Conservation (phyloP, 2,113 vertebrate species). For the Pterocles gutturalis region DNA sequence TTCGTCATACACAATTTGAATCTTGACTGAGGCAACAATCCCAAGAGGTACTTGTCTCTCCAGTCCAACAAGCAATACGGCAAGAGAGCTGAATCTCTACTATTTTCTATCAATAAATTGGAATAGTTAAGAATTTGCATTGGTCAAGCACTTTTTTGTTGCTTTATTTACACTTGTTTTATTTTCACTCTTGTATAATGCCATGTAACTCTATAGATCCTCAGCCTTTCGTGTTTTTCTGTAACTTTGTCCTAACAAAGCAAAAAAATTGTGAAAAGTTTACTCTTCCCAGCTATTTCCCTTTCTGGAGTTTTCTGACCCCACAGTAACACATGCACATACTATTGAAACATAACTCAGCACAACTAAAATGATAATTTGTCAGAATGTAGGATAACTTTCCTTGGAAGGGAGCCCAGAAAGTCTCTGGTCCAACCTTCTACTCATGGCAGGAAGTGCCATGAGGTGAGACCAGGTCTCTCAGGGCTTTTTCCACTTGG, state of each 20-base stretch:
- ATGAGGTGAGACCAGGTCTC: background rate
- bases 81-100: background rate
- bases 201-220: background rate
- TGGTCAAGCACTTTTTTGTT: background rate
- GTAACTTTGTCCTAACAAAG: background rate
- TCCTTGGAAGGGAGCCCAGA: background rate
- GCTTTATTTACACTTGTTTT: background rate
- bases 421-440: background rate
- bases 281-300: background rate
- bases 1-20: background rate
- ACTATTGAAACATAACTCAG: background rate
- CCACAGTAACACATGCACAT: background rate
- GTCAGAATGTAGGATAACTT: background rate
- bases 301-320: background rate
- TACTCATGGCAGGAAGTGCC: background rate
- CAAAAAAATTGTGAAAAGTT: background rate
- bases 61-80: background rate
- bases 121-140: background rate
- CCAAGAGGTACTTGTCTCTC: background rate
- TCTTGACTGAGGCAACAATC: background rate
- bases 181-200: background rate
- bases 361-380: background rate
- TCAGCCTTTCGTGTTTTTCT: background rate
- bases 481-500: background rate
- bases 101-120: background rate